These are phyloP conservation scores for Phenganax marumi DNA, from an alignment of 92 coral and sea anemone species.

Conservation along the genomic window DNA sequence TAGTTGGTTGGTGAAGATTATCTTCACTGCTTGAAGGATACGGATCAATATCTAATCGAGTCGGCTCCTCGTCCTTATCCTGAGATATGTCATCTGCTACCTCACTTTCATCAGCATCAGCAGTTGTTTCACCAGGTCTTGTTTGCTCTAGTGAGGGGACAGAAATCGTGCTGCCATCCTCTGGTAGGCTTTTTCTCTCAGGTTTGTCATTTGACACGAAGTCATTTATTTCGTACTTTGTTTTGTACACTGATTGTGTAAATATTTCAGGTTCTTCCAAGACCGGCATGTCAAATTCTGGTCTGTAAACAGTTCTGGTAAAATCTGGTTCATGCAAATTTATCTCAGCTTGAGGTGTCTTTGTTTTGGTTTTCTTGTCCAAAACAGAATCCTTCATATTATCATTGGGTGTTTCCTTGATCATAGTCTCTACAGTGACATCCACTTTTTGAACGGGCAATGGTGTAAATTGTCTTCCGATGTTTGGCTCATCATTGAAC, in stretches of 20 bases:
- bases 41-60: no score
- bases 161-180: neutral
- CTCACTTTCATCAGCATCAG: neutral
- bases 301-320: neutral
- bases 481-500: neutral
- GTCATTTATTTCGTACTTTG: neutral
- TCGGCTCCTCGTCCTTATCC: no score
- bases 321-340: neutral
- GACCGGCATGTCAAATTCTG: constrained; percentile 2
- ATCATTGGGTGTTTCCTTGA: constrained; percentile 10
- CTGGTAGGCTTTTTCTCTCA: neutral
- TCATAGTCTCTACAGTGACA: neutral
- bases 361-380: neutral
- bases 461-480: neutral
- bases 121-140: neutral
- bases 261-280: neutral
- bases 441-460: neutral
- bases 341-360: neutral
- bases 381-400: constrained; percentile 2
- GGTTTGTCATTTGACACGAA: neutral
- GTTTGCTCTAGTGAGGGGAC: neutral
- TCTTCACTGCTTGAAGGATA: no score
- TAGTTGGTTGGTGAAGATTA: no score
- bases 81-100: no score
- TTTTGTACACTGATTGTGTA: neutral